Percentiles rank a stretch among this genome's conserved stretches.
phyloP scores from a whole-genome alignment of 2,888 invertebrate genomes.

The Sphaerophoria rueppellii region DNA sequence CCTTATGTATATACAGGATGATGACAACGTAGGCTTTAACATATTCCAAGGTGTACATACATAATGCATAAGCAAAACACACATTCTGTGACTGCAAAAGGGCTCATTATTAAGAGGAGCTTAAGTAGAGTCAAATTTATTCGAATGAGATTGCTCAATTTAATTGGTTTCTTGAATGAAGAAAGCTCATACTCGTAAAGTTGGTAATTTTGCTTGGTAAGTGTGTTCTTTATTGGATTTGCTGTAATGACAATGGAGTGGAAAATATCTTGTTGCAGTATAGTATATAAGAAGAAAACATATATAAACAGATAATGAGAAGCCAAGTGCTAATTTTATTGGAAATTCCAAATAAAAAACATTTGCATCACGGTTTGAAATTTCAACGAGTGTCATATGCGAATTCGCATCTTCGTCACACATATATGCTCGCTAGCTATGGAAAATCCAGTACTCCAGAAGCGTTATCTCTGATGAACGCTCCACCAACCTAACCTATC shows the following conservation, averaged over 20 bases:
- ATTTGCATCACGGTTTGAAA: too few species aligned
- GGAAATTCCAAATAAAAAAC: too few species aligned
- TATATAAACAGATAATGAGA: too few species aligned
- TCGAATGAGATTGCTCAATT: slow-evolving; percentile 35
- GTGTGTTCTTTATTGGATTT: neutral
- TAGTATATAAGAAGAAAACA: too few species aligned
- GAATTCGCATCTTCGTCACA: too few species aligned
- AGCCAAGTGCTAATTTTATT: too few species aligned
- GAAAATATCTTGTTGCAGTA: too few species aligned
- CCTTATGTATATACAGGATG: slow-evolving; percentile 11
- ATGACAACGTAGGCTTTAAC: slow-evolving; percentile 3
- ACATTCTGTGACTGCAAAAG: neutral
- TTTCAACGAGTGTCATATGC: too few species aligned
- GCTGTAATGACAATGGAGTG: neutral
- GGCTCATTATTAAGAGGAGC: slow-evolving; percentile 13
- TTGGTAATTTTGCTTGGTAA: neutral
- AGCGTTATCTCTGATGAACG: too few species aligned
- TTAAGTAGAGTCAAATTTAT: slow-evolving; percentile 30
- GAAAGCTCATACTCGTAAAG: neutral
- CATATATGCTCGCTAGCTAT: too few species aligned
- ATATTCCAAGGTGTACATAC: neutral
- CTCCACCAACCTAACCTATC: too few species aligned
- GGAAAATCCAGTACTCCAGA: too few species aligned
- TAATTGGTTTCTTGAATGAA: slow-evolving; percentile 21
- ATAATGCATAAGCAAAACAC: neutral